Conservation (phyloP, 2,113 vertebrate species). For the Puntigrus tetrazona region DNA sequence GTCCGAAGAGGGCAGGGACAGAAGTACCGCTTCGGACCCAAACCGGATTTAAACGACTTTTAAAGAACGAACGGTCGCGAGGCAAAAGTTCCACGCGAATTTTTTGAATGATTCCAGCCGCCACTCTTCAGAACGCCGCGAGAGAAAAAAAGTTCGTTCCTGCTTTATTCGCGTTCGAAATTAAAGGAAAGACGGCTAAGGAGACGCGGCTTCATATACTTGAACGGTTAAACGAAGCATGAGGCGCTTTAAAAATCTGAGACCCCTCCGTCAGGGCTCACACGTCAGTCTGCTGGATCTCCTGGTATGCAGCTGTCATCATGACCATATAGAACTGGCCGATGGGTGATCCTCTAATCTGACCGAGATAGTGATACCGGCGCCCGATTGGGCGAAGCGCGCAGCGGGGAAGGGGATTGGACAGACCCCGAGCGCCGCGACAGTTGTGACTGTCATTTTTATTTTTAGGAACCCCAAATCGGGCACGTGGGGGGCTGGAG, state of each 20-base stretch:
- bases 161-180: not conserved
- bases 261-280: constrained; percentile 56
- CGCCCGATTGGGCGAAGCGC: constrained; percentile 70
- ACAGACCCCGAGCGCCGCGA: constrained; percentile 54
- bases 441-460: constrained; percentile 66
- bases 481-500: constrained; percentile 53
- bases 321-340: constrained; percentile 76
- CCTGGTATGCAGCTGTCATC: constrained; percentile 79
- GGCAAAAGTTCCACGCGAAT: not conserved
- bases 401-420: constrained; percentile 58
- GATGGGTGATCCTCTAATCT: constrained; percentile 67
- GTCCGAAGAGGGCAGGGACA: not conserved
- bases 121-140: not conserved
- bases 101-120: not conserved
- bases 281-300: constrained; percentile 82
- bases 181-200: not conserved
- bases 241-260: constrained; percentile 68
- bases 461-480: constrained; percentile 76
- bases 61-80: not conserved
- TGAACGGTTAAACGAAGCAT: constrained; percentile 55
- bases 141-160: not conserved
- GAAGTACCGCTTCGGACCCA: not conserved
- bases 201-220: constrained; percentile 41
- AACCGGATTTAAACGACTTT: constrained; percentile 8
- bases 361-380: constrained; percentile 60